These are phyloP conservation scores for Limnephilus auricula DNA, from an alignment of 2,888 invertebrate species.

Conservation along the genomic window DNA sequence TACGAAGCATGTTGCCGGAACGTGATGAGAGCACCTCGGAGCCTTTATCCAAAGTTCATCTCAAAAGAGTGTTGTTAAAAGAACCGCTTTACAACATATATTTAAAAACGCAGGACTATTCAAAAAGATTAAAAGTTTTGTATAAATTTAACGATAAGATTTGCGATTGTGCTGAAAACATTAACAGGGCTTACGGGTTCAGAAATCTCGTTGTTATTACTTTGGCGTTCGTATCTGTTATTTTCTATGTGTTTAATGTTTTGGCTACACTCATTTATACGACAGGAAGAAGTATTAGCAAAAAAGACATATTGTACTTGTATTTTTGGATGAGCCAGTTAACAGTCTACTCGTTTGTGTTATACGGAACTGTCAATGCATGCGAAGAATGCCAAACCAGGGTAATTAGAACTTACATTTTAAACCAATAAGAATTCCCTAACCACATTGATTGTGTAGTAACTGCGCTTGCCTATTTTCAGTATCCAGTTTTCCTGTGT, in stretches of 20 bases:
- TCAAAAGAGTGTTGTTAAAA: not conserved
- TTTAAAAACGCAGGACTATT: not conserved
- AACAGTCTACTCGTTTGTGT: too few species aligned
- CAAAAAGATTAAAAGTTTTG: not conserved
- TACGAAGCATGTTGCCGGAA: not conserved
- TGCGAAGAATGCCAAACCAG: too few species aligned
- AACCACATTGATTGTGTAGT: too few species aligned
- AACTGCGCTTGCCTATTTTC: too few species aligned
- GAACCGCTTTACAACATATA: not conserved
- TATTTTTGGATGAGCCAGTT: too few species aligned
- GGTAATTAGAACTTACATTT: too few species aligned
- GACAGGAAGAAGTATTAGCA: too few species aligned
- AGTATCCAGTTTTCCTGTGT: too few species aligned
- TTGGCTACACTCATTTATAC: not conserved
- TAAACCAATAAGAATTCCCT: too few species aligned
- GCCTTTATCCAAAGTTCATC: not conserved
- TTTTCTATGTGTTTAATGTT: not conserved
- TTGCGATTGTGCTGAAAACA: constrained; percentile 27
- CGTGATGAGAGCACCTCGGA: not conserved
- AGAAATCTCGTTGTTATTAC: constrained; percentile 22
- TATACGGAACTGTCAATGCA: too few species aligned
- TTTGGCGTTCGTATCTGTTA: not conserved
- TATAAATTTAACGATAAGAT: constrained; percentile 39
- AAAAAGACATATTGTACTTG: too few species aligned
- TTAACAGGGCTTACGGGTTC: constrained; percentile 11